These are phyloP conservation scores for Hemicrepidius hirtus DNA, from an alignment of 2,888 invertebrate species.

Conservation along the genomic window DNA sequence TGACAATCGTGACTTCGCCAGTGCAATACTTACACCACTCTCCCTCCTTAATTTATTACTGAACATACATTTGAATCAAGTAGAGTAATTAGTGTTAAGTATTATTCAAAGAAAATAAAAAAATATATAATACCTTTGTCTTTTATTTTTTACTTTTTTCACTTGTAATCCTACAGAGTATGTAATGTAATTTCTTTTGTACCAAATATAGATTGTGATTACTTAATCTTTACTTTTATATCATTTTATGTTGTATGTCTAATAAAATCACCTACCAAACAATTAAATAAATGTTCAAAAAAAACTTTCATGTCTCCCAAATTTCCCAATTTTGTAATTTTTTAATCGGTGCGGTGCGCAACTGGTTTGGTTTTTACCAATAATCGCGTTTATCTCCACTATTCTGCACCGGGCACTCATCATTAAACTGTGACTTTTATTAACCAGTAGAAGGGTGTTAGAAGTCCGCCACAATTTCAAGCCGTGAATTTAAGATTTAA, in stretches of 20 bases:
- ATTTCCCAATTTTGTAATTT: no score
- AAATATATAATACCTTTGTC: conserved; percentile 59
- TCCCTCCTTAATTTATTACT: conserved; percentile 64
- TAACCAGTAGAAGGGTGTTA: no score
- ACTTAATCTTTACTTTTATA: conserved; percentile 48
- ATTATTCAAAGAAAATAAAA: conserved; percentile 63
- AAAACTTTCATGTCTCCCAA: no score
- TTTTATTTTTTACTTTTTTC: conserved; percentile 56
- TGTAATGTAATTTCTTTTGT: conserved; percentile 53
- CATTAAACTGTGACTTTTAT: no score
- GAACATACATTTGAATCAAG: conserved; percentile 53
- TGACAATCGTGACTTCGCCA: conserved; percentile 70
- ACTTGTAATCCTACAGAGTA: conserved; percentile 50
- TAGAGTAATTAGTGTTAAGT: conserved; percentile 61
- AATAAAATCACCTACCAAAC: no score
- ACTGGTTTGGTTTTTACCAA: no score
- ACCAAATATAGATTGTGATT: conserved; percentile 54
- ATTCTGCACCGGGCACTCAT: no score
- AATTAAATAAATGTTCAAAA: no score
- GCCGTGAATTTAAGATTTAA: no score
- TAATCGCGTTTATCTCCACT: no score
- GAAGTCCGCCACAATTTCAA: no score
- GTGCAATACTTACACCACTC: conserved; percentile 70
- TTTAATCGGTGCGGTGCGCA: no score
- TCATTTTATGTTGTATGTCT: not conserved